phyloP scores from a whole-genome alignment of 2,888 invertebrate species.

The Actias luna region DNA sequence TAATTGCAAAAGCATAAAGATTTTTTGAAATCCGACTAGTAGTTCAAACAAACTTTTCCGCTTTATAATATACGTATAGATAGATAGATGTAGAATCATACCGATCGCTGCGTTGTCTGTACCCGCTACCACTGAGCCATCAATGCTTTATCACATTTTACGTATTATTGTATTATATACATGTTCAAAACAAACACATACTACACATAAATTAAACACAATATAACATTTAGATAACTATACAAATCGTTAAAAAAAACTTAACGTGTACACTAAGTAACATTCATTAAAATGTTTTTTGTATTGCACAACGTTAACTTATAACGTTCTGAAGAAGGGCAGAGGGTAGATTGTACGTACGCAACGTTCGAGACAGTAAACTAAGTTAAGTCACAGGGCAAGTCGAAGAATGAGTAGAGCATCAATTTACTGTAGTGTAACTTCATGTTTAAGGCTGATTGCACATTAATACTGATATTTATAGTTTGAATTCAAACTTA shows the following conservation, averaged over 20 bases:
- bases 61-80: too few species aligned
- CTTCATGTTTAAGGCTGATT: background rate
- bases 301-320: background rate
- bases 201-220: background rate
- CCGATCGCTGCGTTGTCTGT: too few species aligned
- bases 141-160: too few species aligned
- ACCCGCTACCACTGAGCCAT: too few species aligned
- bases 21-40: too few species aligned
- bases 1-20: too few species aligned
- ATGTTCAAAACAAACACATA: background rate
- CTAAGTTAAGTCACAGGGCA: constrained; percentile 16
- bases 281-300: background rate
- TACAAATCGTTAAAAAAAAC: background rate
- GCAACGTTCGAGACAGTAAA: constrained; percentile 1
- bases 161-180: too few species aligned
- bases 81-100: too few species aligned
- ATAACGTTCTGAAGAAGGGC: background rate
- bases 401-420: constrained; percentile 18
- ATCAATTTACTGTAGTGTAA: background rate
- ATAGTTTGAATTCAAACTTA: background rate
- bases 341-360: constrained; percentile 21
- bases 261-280: background rate
- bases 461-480: background rate
- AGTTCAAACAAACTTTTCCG: too few species aligned
- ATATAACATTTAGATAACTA: background rate